Evolutionary conservation across 2,888 invertebrate genomes (phyloP), one percentile per base, ranked within the genome.

Genomic region (Leptogaster cylindrica): DNA sequence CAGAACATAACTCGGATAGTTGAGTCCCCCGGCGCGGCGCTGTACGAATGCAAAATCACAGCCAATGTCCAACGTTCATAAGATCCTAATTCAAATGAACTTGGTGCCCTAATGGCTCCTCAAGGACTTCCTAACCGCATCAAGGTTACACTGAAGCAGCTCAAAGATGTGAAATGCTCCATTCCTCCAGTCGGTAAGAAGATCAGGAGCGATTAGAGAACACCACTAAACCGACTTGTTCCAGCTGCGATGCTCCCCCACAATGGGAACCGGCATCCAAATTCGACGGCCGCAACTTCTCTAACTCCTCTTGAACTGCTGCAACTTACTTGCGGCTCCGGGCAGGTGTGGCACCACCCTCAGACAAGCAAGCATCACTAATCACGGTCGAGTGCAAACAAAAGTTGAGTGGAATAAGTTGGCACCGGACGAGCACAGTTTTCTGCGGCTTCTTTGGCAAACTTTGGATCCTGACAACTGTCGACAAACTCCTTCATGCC

Each of bases 11-110:
- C 25, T 5, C 23, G 25, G 46, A 46, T 46, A 46, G n/a, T 46
- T 23, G 25, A 46, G 46, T 5, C 23, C 16, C 31, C 23, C 46
- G 25, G n/a, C n/a, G n/a, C n/a, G n/a, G n/a, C n/a, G n/a, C n/a
- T n/a, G n/a, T n/a, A 46, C n/a, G n/a, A 46, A 46, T 46, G 46
- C n/a, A 7, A 12, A 3, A 20, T 12, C 10, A n/a, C 23, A 46
- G 46, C 20, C 25, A n/a, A 46, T 46, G 23, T 10, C 46, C 46
- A 46, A 46, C n/a, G 2, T 7, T 25, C 46, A 23, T 46, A 20
- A 46, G 25, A 46, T 46, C 23, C 12, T 46, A 46, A 23, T 46
- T 46, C 46, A 46, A n/a, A 46, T 46, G 46, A 23, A 18, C 23
- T 25, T 2, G 7, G n/a, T 23, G 20, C 46, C 20, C 23, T 20